phyloP scores from a whole-genome alignment of 2,113 vertebrate genomes.

The Eolophus roseicapilla region DNA sequence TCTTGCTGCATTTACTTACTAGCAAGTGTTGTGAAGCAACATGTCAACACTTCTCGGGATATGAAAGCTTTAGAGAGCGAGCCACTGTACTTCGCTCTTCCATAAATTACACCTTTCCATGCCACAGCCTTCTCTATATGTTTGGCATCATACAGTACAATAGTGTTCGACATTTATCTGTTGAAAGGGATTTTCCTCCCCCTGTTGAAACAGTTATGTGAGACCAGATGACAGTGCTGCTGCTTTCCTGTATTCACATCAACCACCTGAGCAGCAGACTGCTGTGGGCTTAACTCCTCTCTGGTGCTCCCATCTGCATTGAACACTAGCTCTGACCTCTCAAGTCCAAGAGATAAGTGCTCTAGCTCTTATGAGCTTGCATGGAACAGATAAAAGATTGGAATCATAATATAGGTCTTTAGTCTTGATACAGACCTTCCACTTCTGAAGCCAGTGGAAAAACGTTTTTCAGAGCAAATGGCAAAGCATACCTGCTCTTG shows the following conservation, averaged over 20 bases:
- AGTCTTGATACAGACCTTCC: neutral
- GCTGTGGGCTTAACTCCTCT: neutral
- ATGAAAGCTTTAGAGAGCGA: neutral
- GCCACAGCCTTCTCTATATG: rapidly evolving
- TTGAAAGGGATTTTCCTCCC: neutral
- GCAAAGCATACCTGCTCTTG: neutral
- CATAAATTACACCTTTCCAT: neutral
- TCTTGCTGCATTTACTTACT: neutral
- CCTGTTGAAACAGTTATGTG: neutral
- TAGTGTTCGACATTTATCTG: neutral
- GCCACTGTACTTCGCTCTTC: neutral
- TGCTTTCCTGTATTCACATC: neutral
- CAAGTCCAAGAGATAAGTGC: neutral
- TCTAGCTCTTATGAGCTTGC: neutral
- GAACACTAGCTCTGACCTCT: neutral
- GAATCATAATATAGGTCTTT: neutral
- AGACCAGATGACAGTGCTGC: neutral
- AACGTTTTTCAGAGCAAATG: neutral
- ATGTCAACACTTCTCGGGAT: neutral
- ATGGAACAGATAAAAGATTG: neutral
- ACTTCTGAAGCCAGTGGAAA: neutral
- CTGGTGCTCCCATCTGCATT: neutral
- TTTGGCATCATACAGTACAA: too few relatives aligned
- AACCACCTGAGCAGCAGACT: neutral
- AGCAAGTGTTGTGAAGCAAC: neutral